Conservation (phyloP, 1,140 invertebrate species). For the Dolichoris vasculosae region DNA sequence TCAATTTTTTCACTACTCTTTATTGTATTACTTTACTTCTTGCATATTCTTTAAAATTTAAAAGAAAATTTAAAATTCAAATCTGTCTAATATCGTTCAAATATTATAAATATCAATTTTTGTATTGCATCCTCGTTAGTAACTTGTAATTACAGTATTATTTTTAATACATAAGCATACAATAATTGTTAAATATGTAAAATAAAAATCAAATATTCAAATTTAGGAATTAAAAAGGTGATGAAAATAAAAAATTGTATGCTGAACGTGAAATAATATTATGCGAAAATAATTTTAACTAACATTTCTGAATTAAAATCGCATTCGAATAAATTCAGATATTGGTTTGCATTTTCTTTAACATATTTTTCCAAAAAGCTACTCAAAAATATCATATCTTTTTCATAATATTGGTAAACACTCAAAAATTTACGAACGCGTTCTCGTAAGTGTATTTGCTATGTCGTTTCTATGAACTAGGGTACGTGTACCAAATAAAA, state of each 20-base stretch:
- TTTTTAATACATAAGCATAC: no score
- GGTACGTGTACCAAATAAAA: conserved; percentile 46
- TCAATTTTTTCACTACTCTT: no score
- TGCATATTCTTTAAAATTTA: no score
- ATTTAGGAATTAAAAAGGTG: background rate
- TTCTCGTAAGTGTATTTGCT: background rate
- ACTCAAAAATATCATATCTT: conserved; percentile 1
- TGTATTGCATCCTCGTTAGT: no score
- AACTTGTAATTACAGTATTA: no score
- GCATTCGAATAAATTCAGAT: background rate
- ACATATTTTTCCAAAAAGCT: background rate
- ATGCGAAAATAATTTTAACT: background rate
- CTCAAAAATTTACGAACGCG: background rate
- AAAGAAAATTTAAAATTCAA: no score
- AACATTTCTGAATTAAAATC: background rate
- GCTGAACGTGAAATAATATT: background rate
- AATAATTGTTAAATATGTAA: no score
- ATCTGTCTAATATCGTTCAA: no score
- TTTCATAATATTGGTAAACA: background rate
- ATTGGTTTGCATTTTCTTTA: background rate
- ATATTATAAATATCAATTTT: no score
- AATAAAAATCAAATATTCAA: no score
- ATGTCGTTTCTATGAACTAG: background rate
- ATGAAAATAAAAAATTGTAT: background rate
- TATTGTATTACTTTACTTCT: no score